Conservation (phyloP, 2,888 invertebrate genomes). For the Nowickia ferox region DNA sequence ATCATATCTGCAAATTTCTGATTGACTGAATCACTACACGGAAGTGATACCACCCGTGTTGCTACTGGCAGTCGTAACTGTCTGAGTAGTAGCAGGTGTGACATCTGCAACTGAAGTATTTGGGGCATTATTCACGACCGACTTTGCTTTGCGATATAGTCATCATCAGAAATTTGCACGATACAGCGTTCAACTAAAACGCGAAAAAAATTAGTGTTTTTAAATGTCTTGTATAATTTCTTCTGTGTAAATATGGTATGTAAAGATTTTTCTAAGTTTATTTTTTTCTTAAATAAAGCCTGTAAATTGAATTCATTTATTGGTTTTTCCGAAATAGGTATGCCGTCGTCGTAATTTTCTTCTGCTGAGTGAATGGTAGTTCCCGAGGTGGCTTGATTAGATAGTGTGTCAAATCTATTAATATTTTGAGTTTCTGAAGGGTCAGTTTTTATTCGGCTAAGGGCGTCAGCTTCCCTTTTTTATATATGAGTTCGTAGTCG, state of each 20-base stretch:
- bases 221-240: conserved; percentile 43
- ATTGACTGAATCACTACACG: too few species aligned
- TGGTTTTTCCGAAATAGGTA: conserved; percentile 65
- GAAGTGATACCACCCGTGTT: too few species aligned
- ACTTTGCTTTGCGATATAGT: too few species aligned
- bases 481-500: background rate
- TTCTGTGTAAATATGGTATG: conserved; percentile 23
- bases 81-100: too few species aligned
- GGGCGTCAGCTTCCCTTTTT: conserved; percentile 54
- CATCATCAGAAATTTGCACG: too few species aligned
- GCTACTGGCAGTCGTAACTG: too few species aligned
- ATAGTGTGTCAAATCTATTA: conserved; percentile 42
- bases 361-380: conserved; percentile 56
- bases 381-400: conserved; percentile 38
- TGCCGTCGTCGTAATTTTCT: conserved; percentile 48
- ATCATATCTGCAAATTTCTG: background rate
- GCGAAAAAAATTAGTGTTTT: too few species aligned
- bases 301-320: conserved; percentile 52
- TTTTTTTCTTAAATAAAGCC: conserved; percentile 38
- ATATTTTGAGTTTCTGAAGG: background rate
- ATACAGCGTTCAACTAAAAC: too few species aligned
- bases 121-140: too few species aligned
- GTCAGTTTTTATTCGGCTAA: conserved; percentile 65
- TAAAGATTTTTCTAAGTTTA: conserved; percentile 35
- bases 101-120: too few species aligned